phyloP scores from a whole-genome alignment of 2,113 vertebrate species.

The Boleophthalmus pectinirostris region DNA sequence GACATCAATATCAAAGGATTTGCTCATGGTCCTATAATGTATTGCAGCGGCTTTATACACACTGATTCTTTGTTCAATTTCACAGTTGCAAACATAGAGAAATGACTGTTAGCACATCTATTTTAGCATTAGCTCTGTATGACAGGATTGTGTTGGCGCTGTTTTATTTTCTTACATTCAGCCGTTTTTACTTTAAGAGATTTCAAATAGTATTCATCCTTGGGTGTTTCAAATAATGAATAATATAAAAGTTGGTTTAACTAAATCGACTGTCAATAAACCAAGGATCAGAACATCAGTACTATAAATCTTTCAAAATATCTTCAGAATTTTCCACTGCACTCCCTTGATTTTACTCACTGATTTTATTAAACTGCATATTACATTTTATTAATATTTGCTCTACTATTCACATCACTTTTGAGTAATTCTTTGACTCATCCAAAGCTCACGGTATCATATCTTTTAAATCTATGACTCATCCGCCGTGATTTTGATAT shows the following conservation, averaged over 20 bases:
- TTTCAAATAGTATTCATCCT: background rate
- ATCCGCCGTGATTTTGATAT: constrained; percentile 31
- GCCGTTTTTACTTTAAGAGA: background rate
- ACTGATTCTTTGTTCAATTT: background rate
- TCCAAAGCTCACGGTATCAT: constrained; percentile 23
- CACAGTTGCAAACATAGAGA: background rate
- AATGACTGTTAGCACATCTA: too few relatives aligned
- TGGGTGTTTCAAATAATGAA: too few relatives aligned
- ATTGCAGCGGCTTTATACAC: background rate
- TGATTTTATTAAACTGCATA: constrained; percentile 17
- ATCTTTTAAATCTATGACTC: constrained; percentile 39
- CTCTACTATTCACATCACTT: constrained; percentile 23
- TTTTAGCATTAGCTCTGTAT: background rate
- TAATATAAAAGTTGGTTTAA: background rate
- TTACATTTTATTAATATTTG: constrained; percentile 15
- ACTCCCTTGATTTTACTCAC: background rate
- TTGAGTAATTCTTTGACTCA: constrained; percentile 49
- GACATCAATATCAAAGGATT: too few relatives aligned
- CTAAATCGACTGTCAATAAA: background rate
- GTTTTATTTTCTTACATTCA: background rate
- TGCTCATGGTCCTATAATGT: background rate
- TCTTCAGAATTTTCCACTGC: background rate
- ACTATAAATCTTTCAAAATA: background rate
- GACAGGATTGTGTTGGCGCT: background rate
- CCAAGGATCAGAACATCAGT: background rate